Base-by-base conservation (phyloP, 2,113 vertebrate genomes). In the Ochotona princeps region DNA sequence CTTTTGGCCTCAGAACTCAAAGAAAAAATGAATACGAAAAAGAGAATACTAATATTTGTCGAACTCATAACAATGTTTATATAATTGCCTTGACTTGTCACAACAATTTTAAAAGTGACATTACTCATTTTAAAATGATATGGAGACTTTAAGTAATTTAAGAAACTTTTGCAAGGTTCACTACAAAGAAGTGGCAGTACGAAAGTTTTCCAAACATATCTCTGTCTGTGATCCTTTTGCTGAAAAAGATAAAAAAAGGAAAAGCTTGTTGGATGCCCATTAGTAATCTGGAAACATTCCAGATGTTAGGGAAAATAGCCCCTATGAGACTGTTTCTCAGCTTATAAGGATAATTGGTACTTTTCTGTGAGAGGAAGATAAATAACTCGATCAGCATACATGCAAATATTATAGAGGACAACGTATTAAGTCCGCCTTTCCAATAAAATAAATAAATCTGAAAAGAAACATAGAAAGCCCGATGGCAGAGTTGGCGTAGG, bases 311-410 rank as follows among this genome's bases (percentile, higher is more conserved):
- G 8, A 49, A 35, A 69, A 65, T 47, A 35, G 5, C 23, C 11
- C 65, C 1, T 1, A 0, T 49, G 12, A 49, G 2, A 6, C 1
- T 8, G 44, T 9, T 12, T 32, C 28, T 90, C 13, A 30, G 0
- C 8, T 75, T 63, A 80, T 44, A 51, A 61, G 8, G 21, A 57
- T 61, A 90, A 13, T 7, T 25, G 23, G 23, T 32, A 18, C 4
- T 47, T 7, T 89, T 17, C 7, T 23, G 2, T 26, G 17, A 35
- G 75, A 76, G 30, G 60, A 47, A 32, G 14, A 5, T 12, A 23
- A 30, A 7, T 80, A 54, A 72, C 67, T 38, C 25, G 3, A 3
- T 38, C 9, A 65, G 11, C 28, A n/a, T 8, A 18, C 5, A 4
- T 44, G 20, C 67, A 25, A 87, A 21, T 82, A 23, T 76, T 30